Base-by-base conservation (phyloP, 2,888 invertebrate genomes). In the Meteorus colon region DNA sequence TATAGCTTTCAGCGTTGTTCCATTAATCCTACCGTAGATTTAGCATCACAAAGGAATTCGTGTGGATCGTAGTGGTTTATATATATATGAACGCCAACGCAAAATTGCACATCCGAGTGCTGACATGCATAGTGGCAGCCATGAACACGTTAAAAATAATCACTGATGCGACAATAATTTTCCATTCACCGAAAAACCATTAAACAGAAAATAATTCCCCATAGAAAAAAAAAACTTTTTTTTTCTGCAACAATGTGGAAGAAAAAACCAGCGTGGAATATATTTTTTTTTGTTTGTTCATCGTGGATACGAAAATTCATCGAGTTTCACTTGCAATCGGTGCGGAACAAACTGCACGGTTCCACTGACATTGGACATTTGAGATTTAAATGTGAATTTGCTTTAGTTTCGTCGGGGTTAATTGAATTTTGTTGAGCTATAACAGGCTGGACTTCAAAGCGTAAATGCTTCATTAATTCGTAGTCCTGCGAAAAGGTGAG, bases 381-480 rank as follows among this genome's bases (percentile, higher is more conserved):
- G 79, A 82, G 79, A 83, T 84, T 84, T 82, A 81, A 84, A 85
- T 85, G 83, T 79, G 82, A 83, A 84, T 82, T 81, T 77, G 68
- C 78, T 78, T 82, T 81, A 82, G 81, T 84, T 84, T 82, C 78
- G 81, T 78, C 74, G 2, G 80, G 82, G 81, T 84, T 85, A 84
- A 85, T 84, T 84, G 81, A 84, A 82, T 83, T 84, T 83, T 70
- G 79, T 68, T 51, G 69, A 71, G 65, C 55, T 48, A 45, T 62
- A 62, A 37, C 34, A 8, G 16, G 68, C 63, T 66, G 65, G 45
- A 60, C 79, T 75, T 68, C 51, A 71, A 76, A 75, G 78, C 81
- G 77, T 79, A 79, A 81, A 79, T 78, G 81, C 77, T 81, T 80
- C 79, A 79, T 80, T 82, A 79, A 80, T 80, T 76, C 71, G 74